Conservation (phyloP, 2,113 vertebrate species). For the Acanthisitta chloris region DNA sequence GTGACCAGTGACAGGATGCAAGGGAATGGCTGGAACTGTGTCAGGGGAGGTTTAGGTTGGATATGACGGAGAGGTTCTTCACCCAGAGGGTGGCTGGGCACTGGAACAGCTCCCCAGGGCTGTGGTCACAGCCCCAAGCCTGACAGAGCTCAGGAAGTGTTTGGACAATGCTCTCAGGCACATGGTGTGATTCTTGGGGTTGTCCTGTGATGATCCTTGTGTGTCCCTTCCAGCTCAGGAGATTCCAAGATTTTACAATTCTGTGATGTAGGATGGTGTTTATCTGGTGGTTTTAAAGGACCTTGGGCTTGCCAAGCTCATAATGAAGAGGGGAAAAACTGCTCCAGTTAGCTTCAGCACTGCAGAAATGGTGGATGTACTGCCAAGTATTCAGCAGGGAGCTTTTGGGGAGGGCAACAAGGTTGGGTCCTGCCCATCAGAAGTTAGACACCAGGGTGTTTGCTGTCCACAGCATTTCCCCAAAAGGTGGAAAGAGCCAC, state of each 20-base stretch:
- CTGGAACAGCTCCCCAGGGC: not conserved
- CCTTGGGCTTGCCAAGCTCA: no score
- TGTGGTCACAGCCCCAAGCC: not conserved
- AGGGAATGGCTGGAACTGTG: not conserved
- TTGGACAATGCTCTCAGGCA: not conserved
- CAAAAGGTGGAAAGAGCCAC: not conserved
- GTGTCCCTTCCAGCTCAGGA: not conserved
- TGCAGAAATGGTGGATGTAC: not conserved
- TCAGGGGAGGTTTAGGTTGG: not conserved
- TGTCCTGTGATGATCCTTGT: not conserved
- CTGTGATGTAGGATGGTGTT: not conserved
- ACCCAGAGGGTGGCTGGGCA: not conserved
- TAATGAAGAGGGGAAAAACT: fast-evolving
- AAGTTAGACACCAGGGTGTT: not conserved
- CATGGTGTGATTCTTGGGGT: not conserved
- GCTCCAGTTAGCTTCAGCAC: not conserved
- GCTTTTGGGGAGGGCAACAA: not conserved
- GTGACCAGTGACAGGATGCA: not conserved
- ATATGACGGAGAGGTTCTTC: not conserved
- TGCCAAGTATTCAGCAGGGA: not conserved
- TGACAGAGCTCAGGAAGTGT: not conserved
- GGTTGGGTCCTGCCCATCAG: not conserved
- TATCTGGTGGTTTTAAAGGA: not conserved
- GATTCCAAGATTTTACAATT: not conserved
- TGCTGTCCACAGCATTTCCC: not conserved